Evolutionary conservation across 1,140 invertebrate genomes (phyloP).

Genomic region (Tetraneura akinire): DNA sequence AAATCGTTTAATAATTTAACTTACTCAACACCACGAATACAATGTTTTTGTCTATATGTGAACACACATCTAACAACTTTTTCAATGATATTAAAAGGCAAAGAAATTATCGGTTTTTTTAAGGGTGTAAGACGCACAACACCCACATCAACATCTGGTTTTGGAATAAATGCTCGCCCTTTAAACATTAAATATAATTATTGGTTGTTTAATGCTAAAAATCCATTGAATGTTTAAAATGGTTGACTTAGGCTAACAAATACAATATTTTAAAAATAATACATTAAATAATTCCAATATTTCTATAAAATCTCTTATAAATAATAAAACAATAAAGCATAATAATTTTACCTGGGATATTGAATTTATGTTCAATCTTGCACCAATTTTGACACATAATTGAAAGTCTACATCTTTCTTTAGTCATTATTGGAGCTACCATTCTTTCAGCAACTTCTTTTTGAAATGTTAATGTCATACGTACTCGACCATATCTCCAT

Average conservation of each 20-base stretch:
- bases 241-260: too few relatives aligned
- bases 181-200: not conserved
- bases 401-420: constrained; percentile 82
- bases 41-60: constrained; percentile 83
- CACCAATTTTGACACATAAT: constrained; percentile 95
- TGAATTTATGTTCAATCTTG: constrained; percentile 78
- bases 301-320: too few relatives aligned
- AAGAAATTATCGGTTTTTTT: constrained; percentile 72
- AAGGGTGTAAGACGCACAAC: constrained; percentile 86
- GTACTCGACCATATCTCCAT: constrained; percentile 82
- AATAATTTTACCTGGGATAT: constrained; percentile 73
- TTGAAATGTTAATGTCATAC: constrained; percentile 95
- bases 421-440: constrained; percentile 67
- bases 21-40: constrained; percentile 68
- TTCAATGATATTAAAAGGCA: constrained; percentile 85
- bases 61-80: constrained; percentile 88
- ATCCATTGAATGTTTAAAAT: too few relatives aligned
- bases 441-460: constrained; percentile 92
- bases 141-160: constrained; percentile 94
- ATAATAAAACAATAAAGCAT: too few relatives aligned
- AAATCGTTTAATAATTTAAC: not conserved
- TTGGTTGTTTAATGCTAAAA: too few relatives aligned
- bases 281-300: too few relatives aligned
- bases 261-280: too few relatives aligned
- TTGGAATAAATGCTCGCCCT: constrained; percentile 85